Conservation (phyloP, 2,888 invertebrate species). For the Escarpia spicata region DNA sequence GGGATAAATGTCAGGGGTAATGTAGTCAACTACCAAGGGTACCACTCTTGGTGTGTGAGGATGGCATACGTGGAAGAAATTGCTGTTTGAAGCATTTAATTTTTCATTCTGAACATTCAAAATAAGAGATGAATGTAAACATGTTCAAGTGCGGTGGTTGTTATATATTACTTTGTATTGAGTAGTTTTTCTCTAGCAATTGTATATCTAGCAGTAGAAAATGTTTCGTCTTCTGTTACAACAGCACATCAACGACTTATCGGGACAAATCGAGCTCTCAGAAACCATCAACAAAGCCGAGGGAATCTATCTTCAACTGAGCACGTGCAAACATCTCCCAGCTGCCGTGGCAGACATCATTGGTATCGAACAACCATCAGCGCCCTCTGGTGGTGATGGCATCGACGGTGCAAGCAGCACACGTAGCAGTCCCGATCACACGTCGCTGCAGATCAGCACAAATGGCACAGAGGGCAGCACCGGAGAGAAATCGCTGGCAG, state of each 20-base stretch:
- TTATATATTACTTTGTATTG: neutral
- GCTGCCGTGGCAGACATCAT: slow-evolving; percentile 56
- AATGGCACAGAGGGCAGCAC: neutral
- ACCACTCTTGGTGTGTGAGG: too few relatives aligned
- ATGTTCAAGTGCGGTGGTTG: neutral
- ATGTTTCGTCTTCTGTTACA: slow-evolving; percentile 28
- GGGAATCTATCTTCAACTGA: slow-evolving; percentile 88
- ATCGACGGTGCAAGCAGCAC: neutral
- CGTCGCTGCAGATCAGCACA: neutral
- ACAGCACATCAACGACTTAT: slow-evolving; percentile 94
- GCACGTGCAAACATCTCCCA: slow-evolving; percentile 58
- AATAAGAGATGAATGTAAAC: too few relatives aligned
- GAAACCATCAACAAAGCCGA: slow-evolving; percentile 87
- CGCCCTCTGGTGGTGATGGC: neutral
- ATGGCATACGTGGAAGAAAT: too few relatives aligned
- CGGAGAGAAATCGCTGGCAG: neutral
- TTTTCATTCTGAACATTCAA: neutral
- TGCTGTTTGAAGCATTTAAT: neutral
- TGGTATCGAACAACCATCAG: slow-evolving; percentile 38
- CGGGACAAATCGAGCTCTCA: slow-evolving; percentile 85
- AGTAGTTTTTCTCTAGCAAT: neutral
- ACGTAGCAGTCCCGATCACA: slow-evolving; percentile 17
- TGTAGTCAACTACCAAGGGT: too few relatives aligned
- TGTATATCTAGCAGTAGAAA: neutral
- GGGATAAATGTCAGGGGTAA: too few relatives aligned